These are phyloP conservation scores for Neelides folsomi DNA, from an alignment of 2,888 invertebrate species.

Conservation along the genomic window DNA sequence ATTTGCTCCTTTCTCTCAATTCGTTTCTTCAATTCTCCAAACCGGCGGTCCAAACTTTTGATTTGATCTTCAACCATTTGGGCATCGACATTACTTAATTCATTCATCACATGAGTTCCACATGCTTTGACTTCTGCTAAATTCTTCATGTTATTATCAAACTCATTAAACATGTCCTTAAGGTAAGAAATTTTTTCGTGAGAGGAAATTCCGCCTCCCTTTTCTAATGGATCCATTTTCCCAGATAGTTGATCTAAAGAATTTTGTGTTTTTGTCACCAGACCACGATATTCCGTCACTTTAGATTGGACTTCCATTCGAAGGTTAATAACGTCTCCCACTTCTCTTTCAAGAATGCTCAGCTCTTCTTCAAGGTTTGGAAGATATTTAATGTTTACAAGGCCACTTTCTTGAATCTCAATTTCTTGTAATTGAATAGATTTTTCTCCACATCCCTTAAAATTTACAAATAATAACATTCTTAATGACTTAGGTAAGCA, in stretches of 20 bases:
- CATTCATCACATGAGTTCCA: conserved; percentile 49
- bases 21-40: conserved; percentile 69
- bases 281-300: conserved; percentile 51
- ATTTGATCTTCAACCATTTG: conserved; percentile 79
- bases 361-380: conserved; percentile 57
- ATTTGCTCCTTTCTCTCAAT: conserved; percentile 69
- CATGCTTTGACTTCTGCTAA: conserved; percentile 48
- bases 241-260: conserved; percentile 71
- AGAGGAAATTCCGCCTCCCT: conserved; percentile 67
- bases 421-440: conserved; percentile 21
- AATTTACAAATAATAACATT: not conserved
- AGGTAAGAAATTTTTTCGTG: conserved; percentile 59
- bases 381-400: conserved; percentile 21
- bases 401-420: conserved; percentile 22
- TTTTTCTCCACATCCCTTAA: conserved; percentile 20
- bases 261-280: conserved; percentile 59
- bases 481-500: not conserved
- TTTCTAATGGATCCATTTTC: conserved; percentile 68
- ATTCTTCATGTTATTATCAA: conserved; percentile 51
- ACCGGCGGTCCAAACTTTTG: conserved; percentile 68
- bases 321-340: conserved; percentile 27
- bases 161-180: conserved; percentile 58
- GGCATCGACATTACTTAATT: conserved; percentile 73
- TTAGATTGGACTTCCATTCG: conserved; percentile 24
- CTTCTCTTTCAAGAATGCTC: conserved; percentile 52